Evolutionary conservation across 2,113 vertebrate genomes (phyloP).

Genomic region (Guaruba guarouba): DNA sequence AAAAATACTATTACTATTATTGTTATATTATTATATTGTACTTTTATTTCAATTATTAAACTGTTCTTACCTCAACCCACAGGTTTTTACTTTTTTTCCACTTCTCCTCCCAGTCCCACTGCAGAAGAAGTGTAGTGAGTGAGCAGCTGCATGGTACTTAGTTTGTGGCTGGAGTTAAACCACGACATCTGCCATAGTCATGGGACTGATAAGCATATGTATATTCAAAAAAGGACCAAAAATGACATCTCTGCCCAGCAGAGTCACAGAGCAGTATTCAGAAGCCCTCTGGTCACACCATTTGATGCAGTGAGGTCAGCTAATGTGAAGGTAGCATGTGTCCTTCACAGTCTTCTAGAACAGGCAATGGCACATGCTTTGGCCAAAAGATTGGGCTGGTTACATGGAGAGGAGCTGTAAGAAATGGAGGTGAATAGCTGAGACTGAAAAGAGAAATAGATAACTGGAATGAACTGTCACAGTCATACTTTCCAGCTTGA

Average conservation of each 20-base stretch:
- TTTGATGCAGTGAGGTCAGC: neutral
- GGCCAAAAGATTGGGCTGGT: neutral
- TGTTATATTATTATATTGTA: neutral
- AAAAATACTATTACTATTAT: neutral
- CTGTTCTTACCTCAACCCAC: neutral
- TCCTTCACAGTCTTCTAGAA: neutral
- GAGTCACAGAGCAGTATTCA: neutral
- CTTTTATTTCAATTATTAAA: neutral
- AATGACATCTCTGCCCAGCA: neutral
- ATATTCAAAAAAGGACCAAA: neutral
- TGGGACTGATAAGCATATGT: neutral
- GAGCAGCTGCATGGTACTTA: neutral
- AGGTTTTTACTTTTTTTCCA: neutral
- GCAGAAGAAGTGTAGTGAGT: neutral
- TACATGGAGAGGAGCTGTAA: neutral
- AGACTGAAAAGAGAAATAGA: neutral
- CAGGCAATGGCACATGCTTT: neutral
- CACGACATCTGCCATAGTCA: neutral
- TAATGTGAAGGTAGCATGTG: rapidly evolving
- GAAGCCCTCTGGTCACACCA: neutral
- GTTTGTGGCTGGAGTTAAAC: neutral
- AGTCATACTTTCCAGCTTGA: neutral
- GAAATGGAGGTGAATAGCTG: neutral
- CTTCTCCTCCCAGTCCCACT: neutral
- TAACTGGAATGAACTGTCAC: neutral